A percentile compares a stretch with the other conserved stretches of the same genome.
Conservation (phyloP, 2,888 invertebrate genomes). For the Zaprionus bogoriensis region DNA sequence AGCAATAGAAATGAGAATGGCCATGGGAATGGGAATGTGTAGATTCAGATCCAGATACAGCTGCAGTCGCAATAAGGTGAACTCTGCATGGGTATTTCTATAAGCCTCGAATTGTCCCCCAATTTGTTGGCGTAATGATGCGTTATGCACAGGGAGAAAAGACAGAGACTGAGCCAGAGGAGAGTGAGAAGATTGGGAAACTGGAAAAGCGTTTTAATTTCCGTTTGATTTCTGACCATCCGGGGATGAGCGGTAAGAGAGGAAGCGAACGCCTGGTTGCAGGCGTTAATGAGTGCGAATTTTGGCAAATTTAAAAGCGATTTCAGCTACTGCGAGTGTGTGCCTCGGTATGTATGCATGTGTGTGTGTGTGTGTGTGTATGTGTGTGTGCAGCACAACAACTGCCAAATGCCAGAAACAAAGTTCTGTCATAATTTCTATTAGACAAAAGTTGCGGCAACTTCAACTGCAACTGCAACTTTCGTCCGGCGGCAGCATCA, state of each 20-base stretch:
- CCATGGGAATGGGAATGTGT: not conserved
- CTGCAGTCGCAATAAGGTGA: not conserved
- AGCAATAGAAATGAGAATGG: not conserved
- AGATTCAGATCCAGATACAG: no score
- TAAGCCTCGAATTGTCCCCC: constrained; percentile 3
- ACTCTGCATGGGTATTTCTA: not conserved
- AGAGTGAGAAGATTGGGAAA: not conserved
- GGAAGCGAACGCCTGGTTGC: not conserved
- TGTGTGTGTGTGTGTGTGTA: constrained; percentile 9
- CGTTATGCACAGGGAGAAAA: constrained; percentile 68
- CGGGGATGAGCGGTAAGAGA: not conserved
- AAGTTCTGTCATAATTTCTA: constrained; percentile 68
- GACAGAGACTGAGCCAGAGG: constrained; percentile 13
- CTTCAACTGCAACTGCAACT: no score
- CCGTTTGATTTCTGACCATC: constrained; percentile 63
- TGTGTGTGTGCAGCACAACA: constrained; percentile 29
- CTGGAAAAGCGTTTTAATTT: constrained; percentile 52
- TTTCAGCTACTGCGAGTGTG: constrained; percentile 32
- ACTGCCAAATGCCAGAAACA: constrained; percentile 53
- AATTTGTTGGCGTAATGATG: constrained; percentile 66
- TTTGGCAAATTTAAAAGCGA: constrained; percentile 61
- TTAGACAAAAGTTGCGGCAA: constrained; percentile 52
- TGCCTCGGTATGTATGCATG: not conserved
- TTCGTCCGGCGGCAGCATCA: constrained; percentile 24
- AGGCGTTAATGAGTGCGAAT: constrained; percentile 52